Percentiles rank a stretch among this genome's conserved stretches.
Conservation (phyloP, 2,113 vertebrate genomes). For the Symphodus melops region DNA sequence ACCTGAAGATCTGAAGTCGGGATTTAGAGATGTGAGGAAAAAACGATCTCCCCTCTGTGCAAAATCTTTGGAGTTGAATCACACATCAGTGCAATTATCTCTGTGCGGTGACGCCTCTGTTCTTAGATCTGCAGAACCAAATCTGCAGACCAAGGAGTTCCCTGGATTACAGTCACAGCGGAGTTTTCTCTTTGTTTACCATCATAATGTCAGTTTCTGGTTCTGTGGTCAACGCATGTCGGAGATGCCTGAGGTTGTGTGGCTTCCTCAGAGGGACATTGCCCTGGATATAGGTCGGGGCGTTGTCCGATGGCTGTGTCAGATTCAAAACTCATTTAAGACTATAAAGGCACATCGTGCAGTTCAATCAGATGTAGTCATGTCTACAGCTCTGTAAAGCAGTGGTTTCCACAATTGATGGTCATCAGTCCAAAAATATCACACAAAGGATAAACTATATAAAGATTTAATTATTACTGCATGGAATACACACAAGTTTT, state of each 20-base stretch:
- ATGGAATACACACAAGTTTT: conserved; percentile 1
- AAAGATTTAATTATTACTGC: too few species aligned
- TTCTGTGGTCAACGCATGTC: conserved; percentile 68
- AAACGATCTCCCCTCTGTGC: not conserved
- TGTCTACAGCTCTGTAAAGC: too few species aligned
- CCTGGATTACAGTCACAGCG: conserved; percentile 39
- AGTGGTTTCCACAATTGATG: too few species aligned
- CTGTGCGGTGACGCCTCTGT: conserved; percentile 23
- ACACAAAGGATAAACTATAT: not conserved
- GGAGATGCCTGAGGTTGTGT: conserved; percentile 77
- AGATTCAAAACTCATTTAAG: conserved; percentile 22
- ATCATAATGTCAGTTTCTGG: conserved; percentile 64
- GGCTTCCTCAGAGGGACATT: conserved; percentile 68
- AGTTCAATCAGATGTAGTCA: not conserved
- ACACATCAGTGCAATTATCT: conserved; percentile 25
- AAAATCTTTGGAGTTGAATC: conserved; percentile 9
- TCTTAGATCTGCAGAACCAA: conserved; percentile 20
- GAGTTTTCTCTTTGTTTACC: conserved; percentile 61
- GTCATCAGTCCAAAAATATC: too few species aligned
- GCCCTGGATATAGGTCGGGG: conserved; percentile 74
- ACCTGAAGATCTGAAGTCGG: not conserved
- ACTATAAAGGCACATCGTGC: conserved; percentile 36
- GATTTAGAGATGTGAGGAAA: conserved; percentile 9
- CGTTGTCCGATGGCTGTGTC: conserved; percentile 58
- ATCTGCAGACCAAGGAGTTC: conserved; percentile 53